Conservation (phyloP, 1,140 invertebrate genomes). For the Bombus superbus region DNA sequence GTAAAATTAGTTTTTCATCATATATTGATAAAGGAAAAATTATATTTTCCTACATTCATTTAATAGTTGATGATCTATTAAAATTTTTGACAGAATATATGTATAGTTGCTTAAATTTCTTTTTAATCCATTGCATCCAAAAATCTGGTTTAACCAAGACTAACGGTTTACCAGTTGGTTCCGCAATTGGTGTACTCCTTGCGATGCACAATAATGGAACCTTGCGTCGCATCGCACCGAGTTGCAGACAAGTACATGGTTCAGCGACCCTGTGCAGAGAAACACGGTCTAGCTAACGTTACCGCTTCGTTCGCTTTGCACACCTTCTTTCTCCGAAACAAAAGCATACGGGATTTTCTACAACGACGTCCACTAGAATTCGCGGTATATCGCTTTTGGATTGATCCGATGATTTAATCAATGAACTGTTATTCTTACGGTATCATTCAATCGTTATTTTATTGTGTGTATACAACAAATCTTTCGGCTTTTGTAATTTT, state of each 20-base stretch:
- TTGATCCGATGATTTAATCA: neutral
- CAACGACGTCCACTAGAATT: neutral
- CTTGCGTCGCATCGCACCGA: conserved; percentile 67
- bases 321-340: conserved; percentile 51
- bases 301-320: conserved; percentile 49
- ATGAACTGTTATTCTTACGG: neutral
- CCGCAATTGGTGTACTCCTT: conserved; percentile 70
- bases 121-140: neutral
- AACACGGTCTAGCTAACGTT: conserved; percentile 59
- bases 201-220: conserved; percentile 72
- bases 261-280: conserved; percentile 76
- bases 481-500: too few species aligned
- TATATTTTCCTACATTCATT: neutral
- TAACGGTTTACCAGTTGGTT: conserved; percentile 74
- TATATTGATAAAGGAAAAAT: neutral
- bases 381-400: too few species aligned
- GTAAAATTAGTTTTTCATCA: neutral
- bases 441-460: neutral
- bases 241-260: conserved; percentile 73
- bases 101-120: neutral
- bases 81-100: neutral
- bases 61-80: neutral
- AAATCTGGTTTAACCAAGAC: conserved; percentile 51
- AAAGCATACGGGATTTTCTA: conserved; percentile 20
- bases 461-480: neutral